A percentile compares a stretch with the other conserved stretches of the same genome.
phyloP scores from a whole-genome alignment of 2,113 vertebrate genomes.

The Megalops atlanticus region DNA sequence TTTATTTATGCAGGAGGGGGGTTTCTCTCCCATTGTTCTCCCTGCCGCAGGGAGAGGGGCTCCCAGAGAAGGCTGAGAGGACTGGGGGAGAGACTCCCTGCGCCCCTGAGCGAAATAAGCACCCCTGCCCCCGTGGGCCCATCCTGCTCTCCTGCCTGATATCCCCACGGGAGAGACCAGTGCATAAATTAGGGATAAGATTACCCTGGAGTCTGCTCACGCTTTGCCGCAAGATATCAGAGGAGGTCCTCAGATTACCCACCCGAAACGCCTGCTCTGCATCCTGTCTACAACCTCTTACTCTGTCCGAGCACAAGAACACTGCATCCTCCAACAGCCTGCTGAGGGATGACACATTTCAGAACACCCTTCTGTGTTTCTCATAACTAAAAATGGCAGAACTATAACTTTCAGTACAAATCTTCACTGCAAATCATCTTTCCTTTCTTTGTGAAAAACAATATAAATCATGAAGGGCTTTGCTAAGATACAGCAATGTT shows the following conservation, averaged over 20 bases:
- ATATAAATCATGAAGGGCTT: no score
- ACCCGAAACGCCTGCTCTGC: background rate
- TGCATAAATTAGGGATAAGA: background rate
- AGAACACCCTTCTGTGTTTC: no score
- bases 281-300: background rate
- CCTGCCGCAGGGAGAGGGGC: background rate
- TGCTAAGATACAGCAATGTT: no score
- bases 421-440: no score
- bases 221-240: background rate
- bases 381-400: no score
- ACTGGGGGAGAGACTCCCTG: background rate
- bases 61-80: background rate
- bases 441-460: no score
- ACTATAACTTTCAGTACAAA: no score
- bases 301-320: background rate
- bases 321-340: background rate
- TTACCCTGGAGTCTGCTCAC: constrained; percentile 3
- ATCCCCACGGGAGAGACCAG: background rate
- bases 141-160: background rate
- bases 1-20: background rate
- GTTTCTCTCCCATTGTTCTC: background rate
- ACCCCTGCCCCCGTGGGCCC: background rate
- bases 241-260: background rate
- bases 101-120: background rate
- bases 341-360: background rate